phyloP scores from a whole-genome alignment of 2,113 vertebrate species.

The Theristicus caerulescens region DNA sequence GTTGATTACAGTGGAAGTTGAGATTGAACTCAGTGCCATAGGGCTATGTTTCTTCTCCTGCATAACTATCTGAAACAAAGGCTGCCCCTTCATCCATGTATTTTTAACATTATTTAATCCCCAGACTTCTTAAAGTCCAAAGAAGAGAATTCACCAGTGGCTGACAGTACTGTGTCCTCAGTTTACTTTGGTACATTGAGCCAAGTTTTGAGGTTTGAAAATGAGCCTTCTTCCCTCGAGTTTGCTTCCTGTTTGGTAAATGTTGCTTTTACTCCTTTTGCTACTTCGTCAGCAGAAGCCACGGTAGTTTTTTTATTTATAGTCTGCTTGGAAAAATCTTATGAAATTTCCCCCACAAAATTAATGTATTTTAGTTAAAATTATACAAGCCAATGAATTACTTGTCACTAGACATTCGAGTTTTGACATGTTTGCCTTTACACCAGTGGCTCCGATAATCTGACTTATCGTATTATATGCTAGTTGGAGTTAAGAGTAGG shows the following conservation, averaged over 20 bases:
- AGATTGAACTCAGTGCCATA: not conserved
- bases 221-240: not conserved
- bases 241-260: not conserved
- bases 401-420: not conserved
- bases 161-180: not conserved
- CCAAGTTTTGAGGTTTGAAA: not conserved
- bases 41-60: not conserved
- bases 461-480: not conserved
- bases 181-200: not conserved
- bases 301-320: not conserved
- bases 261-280: not conserved
- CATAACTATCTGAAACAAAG: not conserved
- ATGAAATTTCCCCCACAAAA: not conserved
- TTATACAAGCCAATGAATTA: not conserved
- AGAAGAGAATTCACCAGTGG: accelerated
- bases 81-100: not conserved
- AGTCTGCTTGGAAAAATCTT: not conserved
- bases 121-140: not conserved
- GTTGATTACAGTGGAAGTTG: not conserved
- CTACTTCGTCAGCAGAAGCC: not conserved
- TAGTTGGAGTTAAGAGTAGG: not conserved
- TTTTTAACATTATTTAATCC: not conserved
- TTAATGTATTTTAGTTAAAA: not conserved
- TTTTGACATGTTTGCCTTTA: not conserved
- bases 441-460: not conserved